Percentiles rank a stretch among this genome's conserved stretches.
Evolutionary conservation across 2,888 invertebrate genomes (phyloP).

Genomic region (Eudasyphora cyanicolor): DNA sequence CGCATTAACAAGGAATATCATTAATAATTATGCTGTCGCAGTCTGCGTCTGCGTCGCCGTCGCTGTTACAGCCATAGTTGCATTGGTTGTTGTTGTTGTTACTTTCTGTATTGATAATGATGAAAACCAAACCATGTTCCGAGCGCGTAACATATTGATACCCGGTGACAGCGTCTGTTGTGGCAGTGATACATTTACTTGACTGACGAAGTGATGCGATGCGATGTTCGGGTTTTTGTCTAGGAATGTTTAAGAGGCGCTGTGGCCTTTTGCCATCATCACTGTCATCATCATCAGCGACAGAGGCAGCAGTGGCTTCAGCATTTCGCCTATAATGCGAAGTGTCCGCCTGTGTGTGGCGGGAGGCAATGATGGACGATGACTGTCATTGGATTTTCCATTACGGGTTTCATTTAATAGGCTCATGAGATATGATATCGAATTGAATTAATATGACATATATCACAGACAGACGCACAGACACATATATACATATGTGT

Average conservation of each 20-base stretch:
- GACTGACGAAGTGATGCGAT: neutral
- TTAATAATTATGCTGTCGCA: slow-evolving; percentile 9
- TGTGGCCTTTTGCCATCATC: neutral
- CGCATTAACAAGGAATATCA: neutral
- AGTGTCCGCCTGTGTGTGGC: neutral
- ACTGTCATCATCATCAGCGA: neutral
- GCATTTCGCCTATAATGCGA: neutral
- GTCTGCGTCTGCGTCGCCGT: neutral
- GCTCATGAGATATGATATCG: slow-evolving; percentile 32
- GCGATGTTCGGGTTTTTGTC: neutral
- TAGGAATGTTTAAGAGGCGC: neutral
- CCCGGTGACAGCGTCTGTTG: neutral
- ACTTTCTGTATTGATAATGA: slow-evolving; percentile 8
- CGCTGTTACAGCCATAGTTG: neutral
- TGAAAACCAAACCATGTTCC: neutral
- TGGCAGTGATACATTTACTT: slow-evolving; percentile 12
- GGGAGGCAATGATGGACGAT: neutral
- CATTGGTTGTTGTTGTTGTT: neutral
- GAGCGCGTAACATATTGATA: neutral
- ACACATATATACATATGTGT: no score
- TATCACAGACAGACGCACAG: slow-evolving; percentile 9
- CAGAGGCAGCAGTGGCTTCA: neutral
- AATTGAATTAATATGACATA: slow-evolving; percentile 49
- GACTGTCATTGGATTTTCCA: slow-evolving; percentile 39
- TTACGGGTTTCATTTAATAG: slow-evolving; percentile 31